Evolutionary conservation across 2,797 vertebrate genomes (phyloP).

Genomic region (Lepilemur septentrionalis): DNA sequence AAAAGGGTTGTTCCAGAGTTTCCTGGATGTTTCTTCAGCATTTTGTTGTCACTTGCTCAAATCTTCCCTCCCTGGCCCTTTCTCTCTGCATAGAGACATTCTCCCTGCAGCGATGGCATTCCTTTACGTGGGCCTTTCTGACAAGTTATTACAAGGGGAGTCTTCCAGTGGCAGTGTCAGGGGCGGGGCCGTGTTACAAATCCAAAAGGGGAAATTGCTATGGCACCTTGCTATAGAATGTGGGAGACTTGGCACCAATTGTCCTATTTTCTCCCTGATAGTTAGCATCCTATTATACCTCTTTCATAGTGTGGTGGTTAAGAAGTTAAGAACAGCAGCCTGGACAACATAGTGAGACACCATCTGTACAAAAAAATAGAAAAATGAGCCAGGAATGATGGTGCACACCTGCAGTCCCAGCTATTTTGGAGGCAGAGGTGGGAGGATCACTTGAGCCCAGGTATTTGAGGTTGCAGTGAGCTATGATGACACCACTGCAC

Average conservation of each 20-base stretch:
- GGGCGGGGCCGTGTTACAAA: background rate
- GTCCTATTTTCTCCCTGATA: background rate
- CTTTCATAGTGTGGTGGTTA: background rate
- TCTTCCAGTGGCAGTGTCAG: background rate
- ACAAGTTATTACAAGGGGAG: background rate
- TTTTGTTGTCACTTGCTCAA: background rate
- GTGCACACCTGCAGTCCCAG: background rate
- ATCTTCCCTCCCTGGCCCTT: background rate
- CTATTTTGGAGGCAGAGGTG: background rate
- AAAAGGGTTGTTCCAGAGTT: background rate
- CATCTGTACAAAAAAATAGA: background rate
- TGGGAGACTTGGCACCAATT: background rate
- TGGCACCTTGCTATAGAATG: background rate
- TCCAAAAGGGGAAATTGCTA: background rate
- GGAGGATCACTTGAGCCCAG: background rate
- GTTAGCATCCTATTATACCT: background rate
- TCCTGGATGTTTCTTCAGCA: background rate
- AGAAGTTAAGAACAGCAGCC: background rate
- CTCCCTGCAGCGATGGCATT: background rate
- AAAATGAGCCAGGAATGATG: background rate
- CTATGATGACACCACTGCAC: background rate
- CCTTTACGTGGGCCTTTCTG: background rate
- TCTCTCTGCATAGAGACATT: background rate
- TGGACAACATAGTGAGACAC: background rate
- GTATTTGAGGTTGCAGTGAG: background rate